phyloP scores from a whole-genome alignment of 2,888 invertebrate genomes.

The Chironomus tentans region DNA sequence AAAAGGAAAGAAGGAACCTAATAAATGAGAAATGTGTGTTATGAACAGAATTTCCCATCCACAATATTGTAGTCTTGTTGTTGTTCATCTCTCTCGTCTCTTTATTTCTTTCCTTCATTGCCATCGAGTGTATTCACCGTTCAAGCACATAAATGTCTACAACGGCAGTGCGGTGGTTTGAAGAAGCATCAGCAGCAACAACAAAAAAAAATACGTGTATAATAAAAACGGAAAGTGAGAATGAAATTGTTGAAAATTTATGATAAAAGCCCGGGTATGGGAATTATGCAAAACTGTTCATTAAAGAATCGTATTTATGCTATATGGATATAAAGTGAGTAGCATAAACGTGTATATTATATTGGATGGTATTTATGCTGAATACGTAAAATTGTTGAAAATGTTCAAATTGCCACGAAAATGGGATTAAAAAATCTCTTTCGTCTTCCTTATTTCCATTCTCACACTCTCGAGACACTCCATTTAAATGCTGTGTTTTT shows the following conservation, averaged over 20 bases:
- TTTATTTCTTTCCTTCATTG: too few relatives aligned
- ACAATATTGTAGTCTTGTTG: background rate
- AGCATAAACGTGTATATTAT: too few relatives aligned
- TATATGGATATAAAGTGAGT: background rate
- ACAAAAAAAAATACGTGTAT: background rate
- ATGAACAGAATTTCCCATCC: background rate
- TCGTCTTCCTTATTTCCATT: background rate
- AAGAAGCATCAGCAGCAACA: background rate
- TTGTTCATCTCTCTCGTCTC: too few relatives aligned
- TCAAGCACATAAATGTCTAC: background rate
- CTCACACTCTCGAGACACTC: background rate
- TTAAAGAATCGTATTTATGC: background rate
- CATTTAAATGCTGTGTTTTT: too few relatives aligned
- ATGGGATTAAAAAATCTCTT: background rate
- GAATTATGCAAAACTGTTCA: background rate
- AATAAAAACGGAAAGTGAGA: background rate
- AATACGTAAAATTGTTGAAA: background rate
- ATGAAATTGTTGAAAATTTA: background rate
- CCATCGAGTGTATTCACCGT: background rate
- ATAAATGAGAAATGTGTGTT: conserved; percentile 12
- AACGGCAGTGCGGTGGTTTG: background rate
- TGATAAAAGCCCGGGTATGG: background rate
- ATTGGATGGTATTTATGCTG: background rate
- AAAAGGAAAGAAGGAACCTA: background rate
- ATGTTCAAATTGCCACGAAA: background rate